Evolutionary conservation across 2,888 invertebrate genomes (phyloP).

Genomic region (Nineta flava): DNA sequence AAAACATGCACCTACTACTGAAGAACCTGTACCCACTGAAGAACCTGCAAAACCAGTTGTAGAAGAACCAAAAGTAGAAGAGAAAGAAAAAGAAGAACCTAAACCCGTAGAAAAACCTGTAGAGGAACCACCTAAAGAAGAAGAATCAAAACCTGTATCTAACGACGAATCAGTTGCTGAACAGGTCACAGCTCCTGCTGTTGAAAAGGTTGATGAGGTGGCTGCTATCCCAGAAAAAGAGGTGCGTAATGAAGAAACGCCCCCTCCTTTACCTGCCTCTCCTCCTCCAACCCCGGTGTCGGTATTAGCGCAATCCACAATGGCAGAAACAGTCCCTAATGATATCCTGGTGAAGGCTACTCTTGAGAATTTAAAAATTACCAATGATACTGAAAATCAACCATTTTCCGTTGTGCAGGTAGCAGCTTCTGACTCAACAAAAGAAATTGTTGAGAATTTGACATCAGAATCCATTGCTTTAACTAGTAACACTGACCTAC

Average conservation of each 20-base stretch:
- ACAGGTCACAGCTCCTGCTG: slow-evolving; percentile 13
- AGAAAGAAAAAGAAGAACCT: slow-evolving; percentile 3
- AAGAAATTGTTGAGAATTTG: background rate
- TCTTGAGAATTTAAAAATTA: background rate
- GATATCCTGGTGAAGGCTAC: slow-evolving; percentile 6
- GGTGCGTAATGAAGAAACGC: slow-evolving; percentile 47
- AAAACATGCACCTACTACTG: slow-evolving; percentile 3
- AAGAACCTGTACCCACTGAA: slow-evolving; percentile 2
- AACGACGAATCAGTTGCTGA: slow-evolving; percentile 15
- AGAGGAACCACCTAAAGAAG: slow-evolving; percentile 13
- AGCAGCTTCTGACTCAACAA: background rate
- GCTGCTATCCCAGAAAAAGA: slow-evolving; percentile 23
- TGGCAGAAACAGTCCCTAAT: slow-evolving; percentile 33
- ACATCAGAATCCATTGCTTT: background rate
- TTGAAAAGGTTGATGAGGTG: slow-evolving; percentile 4
- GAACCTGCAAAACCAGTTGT: background rate
- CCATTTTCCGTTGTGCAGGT: slow-evolving; percentile 2
- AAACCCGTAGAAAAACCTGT: slow-evolving; percentile 9
- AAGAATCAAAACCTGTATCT: slow-evolving; percentile 11
- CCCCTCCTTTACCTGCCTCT: slow-evolving; percentile 57
- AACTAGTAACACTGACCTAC: background rate
- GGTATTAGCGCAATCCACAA: slow-evolving; percentile 53
- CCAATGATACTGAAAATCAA: background rate
- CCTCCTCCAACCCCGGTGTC: slow-evolving; percentile 62
- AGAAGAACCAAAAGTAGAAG: background rate